Evolutionary conservation across 2,888 invertebrate genomes (phyloP).

Genomic region (Tachystola acroxantha): DNA sequence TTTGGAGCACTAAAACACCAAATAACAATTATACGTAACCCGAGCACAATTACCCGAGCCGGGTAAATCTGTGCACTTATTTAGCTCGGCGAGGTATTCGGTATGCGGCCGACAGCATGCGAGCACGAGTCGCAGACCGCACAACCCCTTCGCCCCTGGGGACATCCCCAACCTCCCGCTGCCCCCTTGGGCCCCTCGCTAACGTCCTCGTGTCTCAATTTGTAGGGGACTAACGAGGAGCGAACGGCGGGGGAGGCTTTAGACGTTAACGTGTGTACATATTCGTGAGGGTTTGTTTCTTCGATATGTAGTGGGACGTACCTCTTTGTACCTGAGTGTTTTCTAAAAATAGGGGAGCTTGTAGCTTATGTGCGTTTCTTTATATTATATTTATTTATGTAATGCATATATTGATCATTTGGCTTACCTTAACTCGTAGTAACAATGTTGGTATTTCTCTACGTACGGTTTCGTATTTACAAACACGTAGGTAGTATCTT

Average conservation of each 20-base stretch:
- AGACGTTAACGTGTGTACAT: conserved; percentile 30
- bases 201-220: conserved; percentile 35
- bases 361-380: too few species aligned
- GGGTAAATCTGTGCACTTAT: conserved; percentile 22
- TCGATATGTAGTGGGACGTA: conserved; percentile 11
- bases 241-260: conserved; percentile 34
- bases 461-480: too few species aligned
- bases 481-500: too few species aligned
- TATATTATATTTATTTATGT: too few species aligned
- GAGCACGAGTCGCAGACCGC: conserved; percentile 12
- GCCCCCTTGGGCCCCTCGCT: conserved; percentile 15
- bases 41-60: conserved; percentile 17
- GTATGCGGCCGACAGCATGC: conserved; percentile 17
- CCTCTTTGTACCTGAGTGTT: conserved; percentile 8
- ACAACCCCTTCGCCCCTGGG: conserved; percentile 17
- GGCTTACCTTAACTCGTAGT: too few species aligned
- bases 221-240: conserved; percentile 55
- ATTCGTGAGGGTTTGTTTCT: conserved; percentile 18
- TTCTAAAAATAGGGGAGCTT: conserved; percentile 8
- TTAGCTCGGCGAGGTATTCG: conserved; percentile 15
- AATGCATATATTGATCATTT: too few species aligned
- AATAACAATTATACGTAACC: conserved; percentile 39
- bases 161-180: conserved; percentile 8
- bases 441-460: too few species aligned
- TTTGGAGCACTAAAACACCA: conserved; percentile 28